These are phyloP conservation scores for Parapristionchus giblindavisi DNA, from an alignment of 2,888 invertebrate species.

Conservation along the genomic window DNA sequence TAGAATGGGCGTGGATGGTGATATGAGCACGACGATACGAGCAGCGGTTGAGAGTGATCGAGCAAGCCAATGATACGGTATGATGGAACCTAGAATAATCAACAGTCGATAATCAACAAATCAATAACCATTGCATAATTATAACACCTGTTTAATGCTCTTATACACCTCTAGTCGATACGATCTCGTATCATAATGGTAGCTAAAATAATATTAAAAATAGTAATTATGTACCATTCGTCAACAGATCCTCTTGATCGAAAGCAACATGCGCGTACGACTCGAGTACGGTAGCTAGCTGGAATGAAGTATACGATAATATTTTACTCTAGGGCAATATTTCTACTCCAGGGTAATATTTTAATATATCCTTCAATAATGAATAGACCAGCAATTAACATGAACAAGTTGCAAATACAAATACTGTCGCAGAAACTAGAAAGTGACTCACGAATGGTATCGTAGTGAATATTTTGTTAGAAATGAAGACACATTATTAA, in stretches of 20 bases:
- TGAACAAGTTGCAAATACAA: too few relatives aligned
- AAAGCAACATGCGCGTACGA: conserved; percentile 24
- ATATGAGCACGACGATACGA: conserved; percentile 59
- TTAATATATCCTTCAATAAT: too few relatives aligned
- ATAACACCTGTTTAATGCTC: neutral
- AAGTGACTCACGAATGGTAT: too few relatives aligned
- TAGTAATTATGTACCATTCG: neutral
- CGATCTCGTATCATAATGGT: neutral
- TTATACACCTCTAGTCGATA: too few relatives aligned
- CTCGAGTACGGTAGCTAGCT: conserved; percentile 18
- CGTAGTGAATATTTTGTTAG: too few relatives aligned
- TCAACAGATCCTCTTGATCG: conserved; percentile 36
- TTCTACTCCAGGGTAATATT: neutral
- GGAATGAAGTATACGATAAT: too few relatives aligned
- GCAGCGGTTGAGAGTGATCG: conserved; percentile 45
- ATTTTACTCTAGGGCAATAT: neutral
- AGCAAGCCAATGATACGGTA: conserved; percentile 60
- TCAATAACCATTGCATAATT: neutral
- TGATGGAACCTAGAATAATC: conserved; percentile 45
- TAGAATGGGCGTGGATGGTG: conserved; percentile 47
- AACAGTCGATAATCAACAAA: neutral
- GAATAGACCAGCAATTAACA: too few relatives aligned
- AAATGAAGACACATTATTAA: too few relatives aligned
- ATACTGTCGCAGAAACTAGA: too few relatives aligned
- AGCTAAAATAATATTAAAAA: neutral